Evolutionary conservation across 2,113 vertebrate genomes (phyloP).

Genomic region (Ginglymostoma cirratum): DNA sequence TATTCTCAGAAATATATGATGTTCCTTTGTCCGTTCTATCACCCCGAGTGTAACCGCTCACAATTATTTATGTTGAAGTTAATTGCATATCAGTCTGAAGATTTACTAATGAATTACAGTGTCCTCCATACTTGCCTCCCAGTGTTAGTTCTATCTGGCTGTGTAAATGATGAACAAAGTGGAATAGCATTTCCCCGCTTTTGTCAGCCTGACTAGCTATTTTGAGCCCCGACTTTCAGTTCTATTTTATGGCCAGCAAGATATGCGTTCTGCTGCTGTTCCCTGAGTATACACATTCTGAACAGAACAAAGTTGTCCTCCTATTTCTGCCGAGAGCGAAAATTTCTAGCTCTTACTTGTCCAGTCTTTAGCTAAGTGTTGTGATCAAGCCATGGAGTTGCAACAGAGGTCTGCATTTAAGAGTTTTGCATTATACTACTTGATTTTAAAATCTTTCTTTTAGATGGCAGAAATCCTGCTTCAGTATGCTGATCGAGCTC

Average conservation of each 20-base stretch:
- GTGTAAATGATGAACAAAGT: background rate
- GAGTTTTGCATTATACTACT: background rate
- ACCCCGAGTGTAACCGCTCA: background rate
- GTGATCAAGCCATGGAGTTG: background rate
- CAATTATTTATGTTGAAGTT: background rate
- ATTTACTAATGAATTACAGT: background rate
- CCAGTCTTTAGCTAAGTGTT: background rate
- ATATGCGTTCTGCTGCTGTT: background rate
- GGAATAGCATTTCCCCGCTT: background rate
- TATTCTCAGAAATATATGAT: background rate
- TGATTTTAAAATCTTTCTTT: slow-evolving; percentile 40
- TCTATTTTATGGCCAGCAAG: background rate
- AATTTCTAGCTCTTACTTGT: background rate
- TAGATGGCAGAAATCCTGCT: slow-evolving; percentile 92
- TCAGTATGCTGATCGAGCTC: slow-evolving; percentile 73
- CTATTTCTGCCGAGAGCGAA: background rate
- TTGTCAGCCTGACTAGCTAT: background rate
- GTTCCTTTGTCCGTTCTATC: background rate
- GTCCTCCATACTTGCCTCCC: background rate
- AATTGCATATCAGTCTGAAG: background rate
- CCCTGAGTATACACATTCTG: background rate
- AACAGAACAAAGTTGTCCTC: background rate
- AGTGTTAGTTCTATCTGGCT: background rate
- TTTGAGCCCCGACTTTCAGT: background rate
- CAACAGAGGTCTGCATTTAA: background rate